Evolutionary conservation across 1,140 invertebrate genomes (phyloP), one percentile per base, ranked within the genome.

Genomic region (Pseudomyrmex gracilis): DNA sequence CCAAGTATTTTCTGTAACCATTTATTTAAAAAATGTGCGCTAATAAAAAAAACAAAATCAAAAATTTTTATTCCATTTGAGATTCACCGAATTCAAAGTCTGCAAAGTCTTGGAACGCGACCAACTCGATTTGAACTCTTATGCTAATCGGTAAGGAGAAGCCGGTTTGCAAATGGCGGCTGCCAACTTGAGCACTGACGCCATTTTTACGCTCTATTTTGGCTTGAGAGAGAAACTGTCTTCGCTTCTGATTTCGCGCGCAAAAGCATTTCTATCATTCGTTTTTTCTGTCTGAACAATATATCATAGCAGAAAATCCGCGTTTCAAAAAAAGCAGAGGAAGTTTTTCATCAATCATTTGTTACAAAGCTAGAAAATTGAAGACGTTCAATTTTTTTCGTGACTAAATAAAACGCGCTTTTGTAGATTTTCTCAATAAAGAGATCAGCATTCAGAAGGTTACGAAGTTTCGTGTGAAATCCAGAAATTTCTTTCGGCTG

Each of bases 91-190:
- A 20, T 7, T 12, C 17, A 58, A 68, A 67, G 15, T 57, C 8
- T 58, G 82, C 43, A 77, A n/a, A n/a, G n/a, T 34, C 51, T 49
- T 24, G 17, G 13, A 17, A 47, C 17, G 34, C 17, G 34, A 68
- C 73, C 17, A 12, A 85, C 73, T 53, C 61, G 73, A 34, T 64
- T 70, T 85, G 67, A 85, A 78, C 87, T 73, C 47, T 67, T 86
- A 88, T 86, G 84, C 80, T 86, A 86, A 89, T 89, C 73, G 82
- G 20, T 60, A 57, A 49, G 45, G 24, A 51, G 49, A 80, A 80
- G 78, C 87, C 85, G 73, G 68, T 88, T 90, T 89, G 83, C 85
- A 89, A 90, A 90, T 90, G 89, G 88, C 88, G 88, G 71, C 84
- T 71, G 63, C 66, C 61, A 88, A 73, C 68, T 84, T 78, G 45